Evolutionary conservation across 2,113 vertebrate species (phyloP), one percentile per base, ranked within the genome.

Genomic region (Thomomys bottae): DNA sequence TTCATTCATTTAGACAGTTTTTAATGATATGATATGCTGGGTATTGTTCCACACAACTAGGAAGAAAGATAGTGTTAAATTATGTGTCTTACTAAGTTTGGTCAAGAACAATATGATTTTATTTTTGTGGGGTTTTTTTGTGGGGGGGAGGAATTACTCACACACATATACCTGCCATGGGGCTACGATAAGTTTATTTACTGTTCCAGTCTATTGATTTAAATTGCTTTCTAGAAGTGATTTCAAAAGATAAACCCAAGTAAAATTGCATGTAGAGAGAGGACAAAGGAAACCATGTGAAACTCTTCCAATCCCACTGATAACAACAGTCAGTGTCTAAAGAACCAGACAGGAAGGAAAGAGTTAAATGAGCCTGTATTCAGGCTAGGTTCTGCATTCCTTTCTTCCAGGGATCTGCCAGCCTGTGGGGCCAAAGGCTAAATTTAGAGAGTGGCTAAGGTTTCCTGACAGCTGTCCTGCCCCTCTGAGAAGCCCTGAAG

Each of bases 391-490:
- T 87, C 76, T 86, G 94, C 97, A 97, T 97, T 98, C 97, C 93
- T 97, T 93, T 86, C 88, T 82, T 76, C 0, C 0, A 91, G 90
- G 84, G 85, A 90, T 84, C 92, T 88, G 97, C 97, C 96, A 98
- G 94, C 92, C 96, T 79, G 73, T 49, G 91, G 89, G 97, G 96
- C 94, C 96, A 94, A 95, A 64, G 24, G 2, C 97, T 98, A 98
- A 98, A 98, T 97, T 98, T 98, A 98, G 98, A 97, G 95, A 84
- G 96, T 84, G 95, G 97, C 97, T 98, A 97, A 97, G 95, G 94
- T 97, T 97, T 97, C 95, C 95, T 95, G 95, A 89, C 98, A 98
- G 97, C 97, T 98, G 98, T 96, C 95, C 96, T 97, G 96, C 95
- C 96, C 90, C 96, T 96, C 64, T 88, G 91, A 95, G 96, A 82